Conservation (phyloP, 2,113 vertebrate species). For the Pleuronectes platessa region DNA sequence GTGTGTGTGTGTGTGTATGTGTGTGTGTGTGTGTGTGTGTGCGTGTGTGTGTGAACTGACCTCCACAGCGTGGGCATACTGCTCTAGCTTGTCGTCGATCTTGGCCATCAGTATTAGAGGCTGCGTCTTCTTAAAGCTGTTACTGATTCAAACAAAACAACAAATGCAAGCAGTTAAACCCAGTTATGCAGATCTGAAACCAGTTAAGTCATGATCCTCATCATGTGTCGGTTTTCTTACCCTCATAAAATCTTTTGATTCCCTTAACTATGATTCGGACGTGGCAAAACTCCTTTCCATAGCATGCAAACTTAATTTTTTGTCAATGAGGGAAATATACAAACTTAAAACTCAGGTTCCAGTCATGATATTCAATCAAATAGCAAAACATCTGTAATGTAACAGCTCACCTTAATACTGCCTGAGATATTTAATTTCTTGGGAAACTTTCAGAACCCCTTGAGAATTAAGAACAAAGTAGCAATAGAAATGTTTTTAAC, state of each 20-base stretch:
- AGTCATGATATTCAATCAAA: too few relatives aligned
- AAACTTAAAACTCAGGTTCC: too few relatives aligned
- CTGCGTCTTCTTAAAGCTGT: conserved; percentile 90
- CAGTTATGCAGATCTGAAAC: neutral
- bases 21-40: neutral
- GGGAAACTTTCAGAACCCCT: too few relatives aligned
- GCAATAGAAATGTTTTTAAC: too few relatives aligned
- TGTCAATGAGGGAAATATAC: too few relatives aligned
- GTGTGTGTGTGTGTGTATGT: neutral
- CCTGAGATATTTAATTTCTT: neutral
- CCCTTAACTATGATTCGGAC: too few relatives aligned
- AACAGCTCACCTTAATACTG: neutral
- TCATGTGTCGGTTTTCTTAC: too few relatives aligned
- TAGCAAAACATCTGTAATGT: too few relatives aligned
- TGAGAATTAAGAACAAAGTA: too few relatives aligned
- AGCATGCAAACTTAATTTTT: too few relatives aligned
- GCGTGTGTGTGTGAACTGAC: conserved; percentile 68
- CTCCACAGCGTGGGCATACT: conserved; percentile 93
- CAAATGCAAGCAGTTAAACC: neutral
- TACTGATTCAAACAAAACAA: conserved; percentile 75
- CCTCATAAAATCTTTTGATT: neutral
- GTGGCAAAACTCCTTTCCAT: too few relatives aligned
- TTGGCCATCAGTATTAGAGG: conserved; percentile 84
- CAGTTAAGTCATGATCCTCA: too few relatives aligned
- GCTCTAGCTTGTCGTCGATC: conserved; percentile 90